Base-by-base conservation (phyloP, 2,113 vertebrate genomes). In the Halichoerus grypus region DNA sequence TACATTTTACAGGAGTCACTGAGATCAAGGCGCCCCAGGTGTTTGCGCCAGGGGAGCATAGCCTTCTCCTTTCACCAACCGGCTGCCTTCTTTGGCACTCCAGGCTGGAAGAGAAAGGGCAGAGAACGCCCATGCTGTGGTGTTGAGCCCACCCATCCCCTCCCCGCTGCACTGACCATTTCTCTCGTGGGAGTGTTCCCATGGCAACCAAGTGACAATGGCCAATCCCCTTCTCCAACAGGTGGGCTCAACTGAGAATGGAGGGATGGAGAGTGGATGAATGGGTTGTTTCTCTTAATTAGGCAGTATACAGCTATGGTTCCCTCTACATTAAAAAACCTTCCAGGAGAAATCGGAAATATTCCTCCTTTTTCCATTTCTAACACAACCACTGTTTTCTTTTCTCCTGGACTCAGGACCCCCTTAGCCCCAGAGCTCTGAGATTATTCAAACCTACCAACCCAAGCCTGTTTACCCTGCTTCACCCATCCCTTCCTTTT, bases 201-300 rank as follows among this genome's bases (percentile, higher is more conserved):
- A 82, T 84, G 90, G 89, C 77, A 96, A 95, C 95, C 76, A 28
- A 21, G 57, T 39, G 49, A 39, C 71, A 65, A 33, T 11, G 77
- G 42, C 86, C 82, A 86, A 26, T 77, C 69, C 79, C 49, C 57
- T 91, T 91, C 91, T 97, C 96, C 16, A 88, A 42, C 36, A 86
- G 77, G 92, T 74, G 82, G 65, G 22, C 22, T 71, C 16, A 1
- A 86, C 63, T 42, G 76, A 71, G 74, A 86, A 55, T 33, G 6
- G 0, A 77, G 72, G 24, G 33, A 19, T 46, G 7, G 22, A 55
- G 84, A 26, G 18, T 21, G 24, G 19, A 21, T 9, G n/a, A 28
- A 15, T 46, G 67, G 26, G 5, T 59, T 80, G 31, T n/a, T 91
- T 53, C 85, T 65, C 53, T 82, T 42, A 88, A 57, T 84, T 39